Base-by-base conservation (phyloP, 2,797 vertebrate species). In the Hafferia zeledoni region DNA sequence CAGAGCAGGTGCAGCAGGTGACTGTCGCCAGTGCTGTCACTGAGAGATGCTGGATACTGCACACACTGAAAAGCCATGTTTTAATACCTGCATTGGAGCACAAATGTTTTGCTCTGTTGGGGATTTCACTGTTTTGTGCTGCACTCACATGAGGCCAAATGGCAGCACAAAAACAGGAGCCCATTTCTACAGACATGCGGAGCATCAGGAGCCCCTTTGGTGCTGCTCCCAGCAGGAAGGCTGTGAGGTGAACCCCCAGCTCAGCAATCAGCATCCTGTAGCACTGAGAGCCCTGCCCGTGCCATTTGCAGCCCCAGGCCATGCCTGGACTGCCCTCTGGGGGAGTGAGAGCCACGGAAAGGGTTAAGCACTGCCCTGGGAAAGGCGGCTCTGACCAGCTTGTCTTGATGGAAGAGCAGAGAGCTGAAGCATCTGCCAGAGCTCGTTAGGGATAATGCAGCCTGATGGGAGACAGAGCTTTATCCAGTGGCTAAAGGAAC, bases 401-500 rank as follows among this genome's bases (percentile, higher is more conserved):
- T 57, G 71, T 74, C 77, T 44, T 7, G 69, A 39, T 64, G 84
- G 93, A 87, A 83, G 25, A 92, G 80, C 77, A 59, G 89, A 76
- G 82, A 50, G 83, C 83, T 72, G 93, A 72, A 91, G 92, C 18
- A 4, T 64, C 82, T 96, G 97, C 93, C 96, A 83, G 79, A 69
- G 90, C 91, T 96, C 27, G 8, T 97, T 96, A 94, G 91, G 77
- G 83, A 61, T 93, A 95, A 96, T 90, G 95, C 93, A 64, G 41
- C 68, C 67, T 88, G 96, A 96, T 22, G 1, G 25, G 64, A 87
- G 87, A n/a, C 96, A 87, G 94, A 80, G 93, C 88, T 77, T 93
- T 87, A 91, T 85, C 90, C 86, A 53, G 65, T 33, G 8, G 67
- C 88, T 78, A 50, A 41, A 68, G 71, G 90, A 85, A 37, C 37